phyloP scores from a whole-genome alignment of 2,797 vertebrate species.

The Luscinia megarhynchos region DNA sequence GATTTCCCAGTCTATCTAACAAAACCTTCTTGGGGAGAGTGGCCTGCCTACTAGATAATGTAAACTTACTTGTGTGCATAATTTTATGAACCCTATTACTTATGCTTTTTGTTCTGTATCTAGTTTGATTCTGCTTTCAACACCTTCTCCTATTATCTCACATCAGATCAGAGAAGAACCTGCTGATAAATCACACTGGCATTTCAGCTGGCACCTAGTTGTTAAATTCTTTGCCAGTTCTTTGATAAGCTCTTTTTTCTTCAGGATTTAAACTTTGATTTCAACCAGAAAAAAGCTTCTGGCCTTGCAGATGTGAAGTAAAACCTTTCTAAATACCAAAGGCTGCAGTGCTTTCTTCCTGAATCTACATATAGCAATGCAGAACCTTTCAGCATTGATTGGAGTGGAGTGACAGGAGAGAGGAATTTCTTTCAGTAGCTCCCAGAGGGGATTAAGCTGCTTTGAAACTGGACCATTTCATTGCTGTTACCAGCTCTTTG shows the following conservation, averaged over 20 bases:
- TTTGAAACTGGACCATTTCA: not conserved
- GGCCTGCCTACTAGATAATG: not conserved
- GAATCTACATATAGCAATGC: not conserved
- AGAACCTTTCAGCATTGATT: conserved; percentile 28
- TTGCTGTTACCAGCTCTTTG: not conserved
- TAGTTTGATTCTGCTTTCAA: conserved; percentile 54
- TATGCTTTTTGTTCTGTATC: conserved; percentile 52
- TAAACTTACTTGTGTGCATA: conserved; percentile 3
- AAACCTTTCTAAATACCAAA: conserved; percentile 36
- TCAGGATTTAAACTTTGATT: conserved; percentile 56
- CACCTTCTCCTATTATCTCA: conserved; percentile 54
- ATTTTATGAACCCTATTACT: conserved; percentile 16
- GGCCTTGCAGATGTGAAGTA: conserved; percentile 6
- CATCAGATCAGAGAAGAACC: conserved; percentile 53
- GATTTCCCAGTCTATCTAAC: conserved; percentile 22
- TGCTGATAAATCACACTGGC: conserved; percentile 56
- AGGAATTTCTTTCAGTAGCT: not conserved
- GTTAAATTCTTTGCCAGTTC: conserved; percentile 51
- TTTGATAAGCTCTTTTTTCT: conserved; percentile 41
- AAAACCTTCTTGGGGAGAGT: not conserved
- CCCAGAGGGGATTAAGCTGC: not conserved
- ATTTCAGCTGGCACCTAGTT: conserved; percentile 41
- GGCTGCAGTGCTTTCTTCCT: not conserved
- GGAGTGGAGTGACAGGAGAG: not conserved
- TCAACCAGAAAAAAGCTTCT: conserved; percentile 21